Evolutionary conservation across 2,888 invertebrate genomes (phyloP), one percentile per base, ranked within the genome.

Genomic region (Laspeyria flexula): DNA sequence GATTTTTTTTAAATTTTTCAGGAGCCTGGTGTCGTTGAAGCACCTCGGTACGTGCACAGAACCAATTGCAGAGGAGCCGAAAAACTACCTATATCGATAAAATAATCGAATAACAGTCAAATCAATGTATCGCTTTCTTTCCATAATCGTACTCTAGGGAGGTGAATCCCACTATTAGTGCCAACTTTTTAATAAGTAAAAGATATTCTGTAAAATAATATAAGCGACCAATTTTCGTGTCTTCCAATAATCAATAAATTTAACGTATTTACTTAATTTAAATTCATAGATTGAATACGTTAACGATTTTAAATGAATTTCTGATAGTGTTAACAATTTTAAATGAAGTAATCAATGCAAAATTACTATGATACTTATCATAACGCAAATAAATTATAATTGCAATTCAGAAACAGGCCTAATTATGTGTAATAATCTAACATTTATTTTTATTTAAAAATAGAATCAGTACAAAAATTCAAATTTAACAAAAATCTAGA

Each of bases 11-110:
- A 46, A 60, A 50, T 16, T 51, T 88, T 86, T 2, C 87, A 93
- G 93, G 81, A 95, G 96, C 73, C 86, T 95, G 67, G 96, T 97
- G 37, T 93, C 94, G 63, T 93, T 96, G 82, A 95, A 96, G 77
- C 95, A 97, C 76, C 94, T 96, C 77, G 97, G 97, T 38, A 95
- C 97, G 15, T 97, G 97, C 87, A 96, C 97, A 40, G 95, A 96
- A 63, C 97, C 97, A 1, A 94, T 96, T 43, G 96, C 96, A 64
- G 96, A 96, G 79, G 95, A 95, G 71, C 96, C 97, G 60, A 96
- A 96, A 81, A 97, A 97, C 86, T 97, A 97, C 90, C 93, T 97
- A 61, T 97, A 97, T 89, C 88, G 92, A 88, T 92, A 91, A 74
- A 71, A 27, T 41, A 60, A 59, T 66, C 55, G 55, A 58, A 58